Percentiles rank a stretch among this genome's conserved stretches.
phyloP scores from a whole-genome alignment of 1,140 invertebrate species.

The Drosophila repletoides region DNA sequence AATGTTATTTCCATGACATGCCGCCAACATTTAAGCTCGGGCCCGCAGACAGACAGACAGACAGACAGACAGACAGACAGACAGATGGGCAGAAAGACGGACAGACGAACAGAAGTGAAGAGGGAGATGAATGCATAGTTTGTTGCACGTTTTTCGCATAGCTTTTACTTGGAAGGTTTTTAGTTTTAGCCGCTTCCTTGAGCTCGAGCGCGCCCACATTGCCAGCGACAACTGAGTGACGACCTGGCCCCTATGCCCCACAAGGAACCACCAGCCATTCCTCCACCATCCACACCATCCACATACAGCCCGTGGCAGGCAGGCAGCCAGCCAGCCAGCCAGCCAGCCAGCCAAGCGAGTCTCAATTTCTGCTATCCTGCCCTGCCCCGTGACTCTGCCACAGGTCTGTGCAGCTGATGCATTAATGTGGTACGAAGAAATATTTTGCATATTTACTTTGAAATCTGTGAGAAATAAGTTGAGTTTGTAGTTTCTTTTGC shows the following conservation, averaged over 20 bases:
- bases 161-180: slow-evolving; percentile 8
- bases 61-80: background rate
- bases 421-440: slow-evolving; percentile 74
- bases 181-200: slow-evolving; percentile 27
- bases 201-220: slow-evolving; percentile 65
- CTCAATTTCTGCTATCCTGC: slow-evolving; percentile 3
- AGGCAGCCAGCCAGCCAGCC: background rate
- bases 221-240: slow-evolving; percentile 42
- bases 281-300: no score
- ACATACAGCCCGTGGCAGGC: no score
- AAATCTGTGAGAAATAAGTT: slow-evolving; percentile 66
- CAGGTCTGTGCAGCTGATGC: slow-evolving; percentile 42
- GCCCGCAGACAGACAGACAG: slow-evolving; percentile 35
- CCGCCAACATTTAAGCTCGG: slow-evolving; percentile 76
- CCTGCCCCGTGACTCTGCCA: background rate
- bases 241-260: slow-evolving; percentile 22
- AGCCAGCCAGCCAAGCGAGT: slow-evolving; percentile 44
- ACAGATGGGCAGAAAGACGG: background rate
- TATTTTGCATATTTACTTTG: slow-evolving; percentile 78
- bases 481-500: background rate
- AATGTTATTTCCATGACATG: slow-evolving; percentile 81
- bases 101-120: background rate
- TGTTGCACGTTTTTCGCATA: slow-evolving; percentile 71
- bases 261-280: no score
- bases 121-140: slow-evolving; percentile 64